These are phyloP conservation scores for Hypena proboscidalis DNA, from an alignment of 2,888 invertebrate genomes.

Conservation along the genomic window DNA sequence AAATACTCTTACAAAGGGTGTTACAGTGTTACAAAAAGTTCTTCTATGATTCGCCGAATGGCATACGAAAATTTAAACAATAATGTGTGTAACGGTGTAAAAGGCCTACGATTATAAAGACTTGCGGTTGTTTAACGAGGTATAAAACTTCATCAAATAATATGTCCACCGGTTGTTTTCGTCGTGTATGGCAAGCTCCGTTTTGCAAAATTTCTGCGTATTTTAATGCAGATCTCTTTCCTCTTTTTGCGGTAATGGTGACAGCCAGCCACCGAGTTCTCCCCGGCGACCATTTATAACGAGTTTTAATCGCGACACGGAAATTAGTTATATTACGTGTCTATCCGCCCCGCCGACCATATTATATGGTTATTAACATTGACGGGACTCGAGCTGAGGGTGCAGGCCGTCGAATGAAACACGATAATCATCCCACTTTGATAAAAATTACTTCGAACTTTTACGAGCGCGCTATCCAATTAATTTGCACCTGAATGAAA, in stretches of 20 bases:
- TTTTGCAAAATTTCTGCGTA: constrained; percentile 57
- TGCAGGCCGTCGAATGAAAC: constrained; percentile 41
- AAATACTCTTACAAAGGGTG: too few species aligned
- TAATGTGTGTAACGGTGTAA: constrained; percentile 21
- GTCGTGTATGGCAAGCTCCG: constrained; percentile 22
- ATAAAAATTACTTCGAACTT: constrained; percentile 35
- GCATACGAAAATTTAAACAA: too few species aligned
- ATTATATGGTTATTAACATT: constrained; percentile 64
- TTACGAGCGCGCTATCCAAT: constrained; percentile 30
- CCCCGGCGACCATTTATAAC: constrained; percentile 66
- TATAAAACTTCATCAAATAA: constrained; percentile 34
- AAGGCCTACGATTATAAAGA: constrained; percentile 19
- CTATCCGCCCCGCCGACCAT: constrained; percentile 55
- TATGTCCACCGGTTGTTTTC: constrained; percentile 23
- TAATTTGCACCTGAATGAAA: constrained; percentile 30
- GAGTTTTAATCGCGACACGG: constrained; percentile 71
- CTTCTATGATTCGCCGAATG: too few species aligned
- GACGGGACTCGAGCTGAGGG: constrained; percentile 47
- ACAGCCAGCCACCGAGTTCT: constrained; percentile 60
- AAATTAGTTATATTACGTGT: constrained; percentile 69
- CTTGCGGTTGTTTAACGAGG: constrained; percentile 26
- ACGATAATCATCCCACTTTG: constrained; percentile 39
- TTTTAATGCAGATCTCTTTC: constrained; percentile 60
- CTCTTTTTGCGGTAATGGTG: constrained; percentile 69
- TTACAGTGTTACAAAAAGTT: too few species aligned